These are phyloP conservation scores for Blomia tropicalis DNA, from an alignment of 2,888 invertebrate species.

Conservation along the genomic window DNA sequence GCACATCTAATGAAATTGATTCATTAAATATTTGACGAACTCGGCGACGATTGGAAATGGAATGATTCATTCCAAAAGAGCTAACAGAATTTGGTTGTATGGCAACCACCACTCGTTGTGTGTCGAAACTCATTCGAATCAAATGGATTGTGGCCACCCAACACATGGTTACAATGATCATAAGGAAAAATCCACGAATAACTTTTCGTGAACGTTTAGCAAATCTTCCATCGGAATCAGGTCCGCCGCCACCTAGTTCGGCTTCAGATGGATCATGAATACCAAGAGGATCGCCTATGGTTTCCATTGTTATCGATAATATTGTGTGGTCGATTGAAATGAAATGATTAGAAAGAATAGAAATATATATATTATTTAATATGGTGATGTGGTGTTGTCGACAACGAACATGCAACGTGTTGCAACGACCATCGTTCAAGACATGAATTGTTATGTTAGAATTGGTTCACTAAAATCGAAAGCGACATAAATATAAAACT, in stretches of 20 bases:
- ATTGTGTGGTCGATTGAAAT: background rate
- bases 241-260: conserved; percentile 17
- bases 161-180: conserved; percentile 63
- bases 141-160: conserved; percentile 88
- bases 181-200: conserved; percentile 72
- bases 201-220: conserved; percentile 38
- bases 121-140: conserved; percentile 63
- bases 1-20: too few relatives aligned
- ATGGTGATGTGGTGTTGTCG: too few relatives aligned
- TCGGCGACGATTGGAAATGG: too few relatives aligned
- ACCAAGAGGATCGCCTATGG: conserved; percentile 22
- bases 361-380: background rate
- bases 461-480: too few relatives aligned
- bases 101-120: conserved; percentile 32
- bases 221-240: conserved; percentile 24
- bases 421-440: too few relatives aligned
- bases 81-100: background rate
- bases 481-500: too few relatives aligned
- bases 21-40: too few relatives aligned
- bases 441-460: too few relatives aligned
- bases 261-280: conserved; percentile 23
- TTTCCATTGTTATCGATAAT: too few relatives aligned
- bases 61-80: background rate
- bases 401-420: too few relatives aligned
- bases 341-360: background rate